Evolutionary conservation across 2,113 vertebrate genomes (phyloP).

Genomic region (Bufo gargarizans): DNA sequence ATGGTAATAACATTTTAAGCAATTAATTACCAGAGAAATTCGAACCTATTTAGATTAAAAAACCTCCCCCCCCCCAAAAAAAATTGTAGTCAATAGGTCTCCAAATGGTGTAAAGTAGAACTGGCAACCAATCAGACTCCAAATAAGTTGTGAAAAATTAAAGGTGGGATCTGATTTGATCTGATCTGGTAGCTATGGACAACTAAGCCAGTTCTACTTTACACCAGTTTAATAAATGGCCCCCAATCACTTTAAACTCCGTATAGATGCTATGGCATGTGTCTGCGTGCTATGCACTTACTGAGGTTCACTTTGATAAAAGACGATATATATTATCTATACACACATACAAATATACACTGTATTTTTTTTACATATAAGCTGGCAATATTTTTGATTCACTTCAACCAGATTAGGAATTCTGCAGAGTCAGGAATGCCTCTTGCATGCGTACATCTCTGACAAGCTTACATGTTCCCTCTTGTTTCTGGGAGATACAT

Average conservation of each 20-base stretch:
- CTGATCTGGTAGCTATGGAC: too few species aligned
- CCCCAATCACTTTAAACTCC: neutral
- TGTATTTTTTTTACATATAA: neutral
- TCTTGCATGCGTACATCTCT: neutral
- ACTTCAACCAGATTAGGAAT: neutral
- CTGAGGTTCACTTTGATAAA: neutral
- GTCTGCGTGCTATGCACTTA: too few species aligned
- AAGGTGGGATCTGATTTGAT: too few species aligned
- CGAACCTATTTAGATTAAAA: too few species aligned
- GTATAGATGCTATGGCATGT: neutral
- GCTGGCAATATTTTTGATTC: neutral
- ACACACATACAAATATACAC: neutral
- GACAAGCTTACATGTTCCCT: constrained; percentile 3
- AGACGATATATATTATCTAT: neutral
- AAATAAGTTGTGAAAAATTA: too few species aligned
- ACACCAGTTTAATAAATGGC: neutral
- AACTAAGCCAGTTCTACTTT: too few species aligned
- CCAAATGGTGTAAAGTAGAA: too few species aligned
- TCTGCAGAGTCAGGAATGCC: neutral
- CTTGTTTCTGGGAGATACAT: constrained; percentile 46
- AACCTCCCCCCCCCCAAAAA: too few species aligned
- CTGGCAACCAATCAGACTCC: too few species aligned
- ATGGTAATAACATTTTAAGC: too few species aligned
- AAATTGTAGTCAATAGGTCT: too few species aligned
- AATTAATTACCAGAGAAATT: too few species aligned